Evolutionary conservation across 1,140 invertebrate species (phyloP).

Genomic region (Drosophila busckii): DNA sequence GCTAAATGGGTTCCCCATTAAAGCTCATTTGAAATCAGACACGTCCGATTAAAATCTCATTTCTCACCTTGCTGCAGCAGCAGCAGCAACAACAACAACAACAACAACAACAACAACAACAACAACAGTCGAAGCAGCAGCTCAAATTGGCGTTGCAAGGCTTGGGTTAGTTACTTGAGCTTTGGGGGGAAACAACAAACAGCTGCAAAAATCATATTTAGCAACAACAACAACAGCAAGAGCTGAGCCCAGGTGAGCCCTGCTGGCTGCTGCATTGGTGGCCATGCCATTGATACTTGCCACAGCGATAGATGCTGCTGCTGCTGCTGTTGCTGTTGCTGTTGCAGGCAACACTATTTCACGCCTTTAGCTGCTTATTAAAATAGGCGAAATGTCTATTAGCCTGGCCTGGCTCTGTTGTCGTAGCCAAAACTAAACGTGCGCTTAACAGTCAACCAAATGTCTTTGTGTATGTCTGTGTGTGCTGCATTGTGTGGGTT

Average conservation of each 20-base stretch:
- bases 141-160: slow-evolving; percentile 55
- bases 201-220: slow-evolving; percentile 75
- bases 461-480: neutral
- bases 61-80: slow-evolving; percentile 77
- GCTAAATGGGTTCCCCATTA: slow-evolving; percentile 78
- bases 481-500: slow-evolving; percentile 15
- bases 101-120: no score
- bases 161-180: neutral
- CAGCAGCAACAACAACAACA: no score
- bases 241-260: slow-evolving; percentile 28
- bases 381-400: slow-evolving; percentile 77
- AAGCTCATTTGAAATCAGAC: slow-evolving; percentile 79
- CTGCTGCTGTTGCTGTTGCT: slow-evolving; percentile 17
- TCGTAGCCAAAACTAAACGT: slow-evolving; percentile 25
- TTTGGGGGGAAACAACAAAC: slow-evolving; percentile 42
- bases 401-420: slow-evolving; percentile 55
- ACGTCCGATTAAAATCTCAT: slow-evolving; percentile 79
- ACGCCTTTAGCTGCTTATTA: slow-evolving; percentile 75
- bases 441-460: no score
- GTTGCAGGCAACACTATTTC: slow-evolving; percentile 55
- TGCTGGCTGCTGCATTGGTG: slow-evolving; percentile 17
- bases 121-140: slow-evolving; percentile 46
- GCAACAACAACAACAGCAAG: slow-evolving; percentile 20
- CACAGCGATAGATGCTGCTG: slow-evolving; percentile 41
- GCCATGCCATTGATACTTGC: slow-evolving; percentile 47